These are phyloP conservation scores for Dendroctonus ponderosae DNA, from an alignment of 1,140 invertebrate species.

Conservation along the genomic window DNA sequence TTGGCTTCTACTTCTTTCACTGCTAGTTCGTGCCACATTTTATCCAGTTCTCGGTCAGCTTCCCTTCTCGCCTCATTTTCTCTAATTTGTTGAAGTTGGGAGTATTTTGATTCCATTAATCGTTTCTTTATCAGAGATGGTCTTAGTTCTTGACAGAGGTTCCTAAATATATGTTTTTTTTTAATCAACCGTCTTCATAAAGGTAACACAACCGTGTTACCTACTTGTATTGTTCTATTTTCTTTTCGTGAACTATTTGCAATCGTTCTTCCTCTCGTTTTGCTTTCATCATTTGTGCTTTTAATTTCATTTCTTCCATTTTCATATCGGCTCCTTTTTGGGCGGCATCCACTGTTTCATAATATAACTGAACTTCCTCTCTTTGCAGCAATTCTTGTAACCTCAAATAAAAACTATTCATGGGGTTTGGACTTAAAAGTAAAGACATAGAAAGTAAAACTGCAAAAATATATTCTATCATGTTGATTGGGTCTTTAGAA, in stretches of 20 bases:
- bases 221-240: slow-evolving; percentile 48
- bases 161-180: slow-evolving; percentile 29
- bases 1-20: slow-evolving; percentile 41
- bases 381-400: slow-evolving; percentile 41
- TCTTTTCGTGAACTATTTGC: slow-evolving; percentile 46
- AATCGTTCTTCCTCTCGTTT: slow-evolving; percentile 44
- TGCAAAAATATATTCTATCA: no score
- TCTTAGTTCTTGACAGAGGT: slow-evolving; percentile 41
- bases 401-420: slow-evolving; percentile 28
- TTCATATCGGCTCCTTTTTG: slow-evolving; percentile 42
- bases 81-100: slow-evolving; percentile 48
- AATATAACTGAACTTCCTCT: slow-evolving; percentile 43
- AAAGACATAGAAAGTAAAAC: no score
- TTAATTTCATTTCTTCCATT: slow-evolving; percentile 44
- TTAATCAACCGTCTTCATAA: not conserved
- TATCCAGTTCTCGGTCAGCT: slow-evolving; percentile 44
- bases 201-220: not conserved
- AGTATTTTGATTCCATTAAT: slow-evolving; percentile 44
- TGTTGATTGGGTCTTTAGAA: no score
- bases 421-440: no score
- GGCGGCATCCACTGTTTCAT: slow-evolving; percentile 43
- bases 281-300: slow-evolving; percentile 39
- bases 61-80: slow-evolving; percentile 47
- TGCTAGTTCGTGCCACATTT: slow-evolving; percentile 46
- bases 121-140: slow-evolving; percentile 40